Conservation (phyloP, 1,140 invertebrate species). For the Pygmarrhopalites habei region DNA sequence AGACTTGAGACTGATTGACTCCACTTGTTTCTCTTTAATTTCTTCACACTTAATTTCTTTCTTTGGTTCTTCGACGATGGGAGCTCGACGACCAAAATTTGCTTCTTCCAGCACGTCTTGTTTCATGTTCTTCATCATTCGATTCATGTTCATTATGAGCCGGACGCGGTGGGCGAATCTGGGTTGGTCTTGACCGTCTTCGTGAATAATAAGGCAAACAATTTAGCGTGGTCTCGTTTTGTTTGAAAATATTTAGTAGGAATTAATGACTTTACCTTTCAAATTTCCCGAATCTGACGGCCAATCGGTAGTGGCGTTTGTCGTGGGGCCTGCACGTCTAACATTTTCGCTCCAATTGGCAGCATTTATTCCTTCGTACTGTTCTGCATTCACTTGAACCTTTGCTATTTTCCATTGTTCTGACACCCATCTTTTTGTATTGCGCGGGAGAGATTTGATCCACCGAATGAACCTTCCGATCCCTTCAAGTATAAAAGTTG, state of each 20-base stretch:
- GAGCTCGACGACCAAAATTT: too few relatives aligned
- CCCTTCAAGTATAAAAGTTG: too few relatives aligned
- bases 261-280: too few relatives aligned
- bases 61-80: slow-evolving; percentile 12
- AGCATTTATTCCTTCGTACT: too few relatives aligned
- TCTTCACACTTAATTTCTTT: background rate
- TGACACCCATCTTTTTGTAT: slow-evolving; percentile 33
- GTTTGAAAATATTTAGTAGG: too few relatives aligned
- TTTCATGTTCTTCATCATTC: slow-evolving; percentile 31
- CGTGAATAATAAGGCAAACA: background rate
- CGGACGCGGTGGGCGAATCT: slow-evolving; percentile 32
- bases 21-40: slow-evolving; percentile 27
- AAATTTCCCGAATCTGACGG: too few relatives aligned
- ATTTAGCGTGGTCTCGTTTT: too few relatives aligned
- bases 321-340: too few relatives aligned
- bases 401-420: slow-evolving; percentile 22
- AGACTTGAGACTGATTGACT: slow-evolving; percentile 71
- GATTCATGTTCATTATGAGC: slow-evolving; percentile 34
- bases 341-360: too few relatives aligned
- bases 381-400: slow-evolving; percentile 72
- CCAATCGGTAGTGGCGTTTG: too few relatives aligned
- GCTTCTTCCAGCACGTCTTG: background rate
- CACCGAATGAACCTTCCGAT: slow-evolving; percentile 83
- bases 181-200: slow-evolving; percentile 22
- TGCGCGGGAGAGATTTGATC: slow-evolving; percentile 64